Evolutionary conservation across 2,113 vertebrate genomes (phyloP).

Genomic region (Anolis carolinensis): DNA sequence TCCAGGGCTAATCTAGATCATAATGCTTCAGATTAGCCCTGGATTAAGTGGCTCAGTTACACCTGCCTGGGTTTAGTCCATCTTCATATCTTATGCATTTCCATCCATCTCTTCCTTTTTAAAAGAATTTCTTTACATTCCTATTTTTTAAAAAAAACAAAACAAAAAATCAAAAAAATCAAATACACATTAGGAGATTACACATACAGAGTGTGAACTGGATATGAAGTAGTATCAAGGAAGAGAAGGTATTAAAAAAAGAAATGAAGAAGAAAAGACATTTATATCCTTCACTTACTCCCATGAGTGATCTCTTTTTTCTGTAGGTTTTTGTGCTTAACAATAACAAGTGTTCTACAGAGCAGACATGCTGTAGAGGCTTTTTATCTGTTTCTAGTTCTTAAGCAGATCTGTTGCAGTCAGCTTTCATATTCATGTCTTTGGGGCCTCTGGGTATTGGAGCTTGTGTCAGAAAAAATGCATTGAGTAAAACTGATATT

Average conservation of each 20-base stretch:
- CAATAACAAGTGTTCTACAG: constrained; percentile 24
- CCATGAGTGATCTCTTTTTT: constrained; percentile 3
- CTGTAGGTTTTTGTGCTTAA: not conserved
- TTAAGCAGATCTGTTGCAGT: constrained; percentile 1
- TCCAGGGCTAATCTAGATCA: too few relatives aligned
- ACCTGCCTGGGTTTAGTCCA: too few relatives aligned
- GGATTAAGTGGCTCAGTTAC: too few relatives aligned
- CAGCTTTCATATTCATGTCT: constrained; percentile 15
- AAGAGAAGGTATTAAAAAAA: not conserved
- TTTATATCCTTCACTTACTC: not conserved
- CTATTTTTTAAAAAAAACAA: too few relatives aligned
- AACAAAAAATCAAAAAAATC: too few relatives aligned
- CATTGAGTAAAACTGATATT: constrained; percentile 10
- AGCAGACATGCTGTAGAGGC: not conserved
- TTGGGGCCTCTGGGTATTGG: not conserved
- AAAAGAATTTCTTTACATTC: too few relatives aligned
- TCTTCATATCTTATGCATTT: too few relatives aligned
- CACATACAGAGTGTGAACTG: not conserved
- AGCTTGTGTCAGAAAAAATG: not conserved
- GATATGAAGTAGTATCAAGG: constrained; percentile 11
- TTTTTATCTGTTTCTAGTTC: constrained; percentile 30
- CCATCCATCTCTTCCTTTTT: too few relatives aligned
- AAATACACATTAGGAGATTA: too few relatives aligned
- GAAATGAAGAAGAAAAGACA: not conserved
- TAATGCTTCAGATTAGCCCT: too few relatives aligned